Evolutionary conservation across 37 sponge, comb jelly and placozoan genomes (phyloP).

Genomic region (Beroe forskalii): DNA sequence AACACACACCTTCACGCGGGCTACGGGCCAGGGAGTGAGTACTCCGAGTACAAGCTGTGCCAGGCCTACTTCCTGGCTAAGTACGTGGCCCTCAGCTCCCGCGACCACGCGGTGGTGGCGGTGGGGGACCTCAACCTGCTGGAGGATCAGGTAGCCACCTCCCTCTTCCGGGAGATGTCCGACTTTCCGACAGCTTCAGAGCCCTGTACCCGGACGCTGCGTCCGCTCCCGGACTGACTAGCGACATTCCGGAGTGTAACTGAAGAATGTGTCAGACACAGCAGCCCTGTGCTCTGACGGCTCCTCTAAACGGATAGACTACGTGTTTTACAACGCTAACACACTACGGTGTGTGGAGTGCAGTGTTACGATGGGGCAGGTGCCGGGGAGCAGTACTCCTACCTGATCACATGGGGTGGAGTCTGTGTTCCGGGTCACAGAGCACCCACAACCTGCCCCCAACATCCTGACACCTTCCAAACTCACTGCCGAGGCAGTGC

Average conservation of each 20-base stretch:
- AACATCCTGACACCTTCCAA: background rate
- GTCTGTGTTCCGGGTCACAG: no score
- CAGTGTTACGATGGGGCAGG: background rate
- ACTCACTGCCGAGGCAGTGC: background rate
- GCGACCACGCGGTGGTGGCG: background rate
- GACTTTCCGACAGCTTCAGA: no score
- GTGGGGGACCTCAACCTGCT: background rate
- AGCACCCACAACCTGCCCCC: background rate
- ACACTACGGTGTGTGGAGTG: background rate
- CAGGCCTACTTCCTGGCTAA: background rate
- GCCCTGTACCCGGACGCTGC: no score
- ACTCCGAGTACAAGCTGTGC: no score
- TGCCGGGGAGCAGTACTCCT: no score
- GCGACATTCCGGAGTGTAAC: slow-evolving; percentile 36
- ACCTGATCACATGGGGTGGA: slow-evolving; percentile 36
- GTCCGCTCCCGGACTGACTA: no score
- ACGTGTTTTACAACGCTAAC: slow-evolving; percentile 2
- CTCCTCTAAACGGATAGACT: slow-evolving; percentile 38
- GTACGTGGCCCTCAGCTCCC: background rate
- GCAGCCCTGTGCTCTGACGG: background rate
- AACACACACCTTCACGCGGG: slow-evolving; percentile 9
- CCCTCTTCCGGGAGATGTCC: background rate
- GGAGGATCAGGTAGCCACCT: slow-evolving; percentile 24
- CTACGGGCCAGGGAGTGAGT: no score
- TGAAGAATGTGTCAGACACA: background rate